Evolutionary conservation across 2,797 vertebrate genomes (phyloP).

Genomic region (Sebastes cheni): DNA sequence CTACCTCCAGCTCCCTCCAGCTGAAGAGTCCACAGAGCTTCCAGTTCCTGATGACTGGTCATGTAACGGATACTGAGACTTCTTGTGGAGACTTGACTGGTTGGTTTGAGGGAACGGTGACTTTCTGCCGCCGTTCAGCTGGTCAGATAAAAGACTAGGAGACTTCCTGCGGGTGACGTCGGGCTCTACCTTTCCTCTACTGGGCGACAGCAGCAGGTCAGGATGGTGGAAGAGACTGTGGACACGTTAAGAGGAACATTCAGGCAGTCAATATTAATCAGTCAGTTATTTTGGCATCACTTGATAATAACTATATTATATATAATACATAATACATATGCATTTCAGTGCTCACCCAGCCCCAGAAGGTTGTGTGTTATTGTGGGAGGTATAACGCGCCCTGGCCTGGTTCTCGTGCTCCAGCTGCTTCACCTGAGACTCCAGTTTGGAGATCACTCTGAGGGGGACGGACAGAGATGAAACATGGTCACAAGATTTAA

Average conservation of each 20-base stretch:
- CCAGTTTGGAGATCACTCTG: constrained; percentile 91
- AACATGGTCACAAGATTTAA: neutral
- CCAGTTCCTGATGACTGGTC: constrained; percentile 83
- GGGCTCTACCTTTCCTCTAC: constrained; percentile 64
- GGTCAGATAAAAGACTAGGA: constrained; percentile 24
- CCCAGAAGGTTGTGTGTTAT: constrained; percentile 77
- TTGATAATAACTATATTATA: neutral
- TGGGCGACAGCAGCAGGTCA: constrained; percentile 73
- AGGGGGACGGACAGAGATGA: constrained; percentile 33
- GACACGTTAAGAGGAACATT: neutral
- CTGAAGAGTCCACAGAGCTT: constrained; percentile 69
- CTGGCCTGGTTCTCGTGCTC: constrained; percentile 90
- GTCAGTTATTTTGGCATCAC: neutral
- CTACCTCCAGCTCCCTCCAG: constrained; percentile 69
- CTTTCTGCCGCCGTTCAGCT: constrained; percentile 28
- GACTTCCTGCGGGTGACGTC: constrained; percentile 60
- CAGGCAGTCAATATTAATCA: neutral
- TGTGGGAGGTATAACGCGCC: constrained; percentile 76
- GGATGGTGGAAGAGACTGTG: constrained; percentile 76
- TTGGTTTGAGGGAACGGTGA: constrained; percentile 17
- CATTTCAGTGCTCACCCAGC: constrained; percentile 79
- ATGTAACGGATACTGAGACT: constrained; percentile 73
- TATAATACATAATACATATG: too few relatives aligned
- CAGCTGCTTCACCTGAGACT: constrained; percentile 94
- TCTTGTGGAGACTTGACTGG: constrained; percentile 66